These are phyloP conservation scores for Heteronetta atricapilla DNA, from an alignment of 2,113 vertebrate species.

Conservation along the genomic window DNA sequence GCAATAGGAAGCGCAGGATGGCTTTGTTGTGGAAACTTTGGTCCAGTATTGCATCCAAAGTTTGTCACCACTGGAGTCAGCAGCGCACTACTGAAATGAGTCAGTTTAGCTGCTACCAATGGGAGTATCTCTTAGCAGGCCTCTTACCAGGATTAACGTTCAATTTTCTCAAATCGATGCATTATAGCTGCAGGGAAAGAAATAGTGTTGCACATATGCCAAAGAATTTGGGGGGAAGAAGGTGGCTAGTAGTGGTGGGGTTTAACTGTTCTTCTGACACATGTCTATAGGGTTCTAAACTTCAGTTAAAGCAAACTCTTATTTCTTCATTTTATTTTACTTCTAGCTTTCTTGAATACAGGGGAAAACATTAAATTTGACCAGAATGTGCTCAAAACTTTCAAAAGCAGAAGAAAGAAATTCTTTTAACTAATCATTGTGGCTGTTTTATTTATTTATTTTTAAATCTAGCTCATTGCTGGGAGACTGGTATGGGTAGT, in stretches of 20 bases:
- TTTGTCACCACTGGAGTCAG: not conserved
- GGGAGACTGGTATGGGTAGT: not conserved
- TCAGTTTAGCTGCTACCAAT: fast-evolving
- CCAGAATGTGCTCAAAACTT: not conserved
- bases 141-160: not conserved
- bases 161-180: not conserved
- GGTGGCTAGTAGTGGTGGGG: not conserved
- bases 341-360: not conserved
- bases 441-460: not conserved
- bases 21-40: not conserved
- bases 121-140: not conserved
- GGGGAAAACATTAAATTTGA: not conserved
- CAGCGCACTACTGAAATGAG: not conserved
- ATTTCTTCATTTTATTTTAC: not conserved
- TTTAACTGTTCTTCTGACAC: not conserved
- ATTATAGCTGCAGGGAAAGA: not conserved
- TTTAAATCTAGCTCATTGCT: not conserved
- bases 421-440: not conserved
- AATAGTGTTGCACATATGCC: not conserved
- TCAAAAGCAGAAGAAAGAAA: not conserved
- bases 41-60: fast-evolving
- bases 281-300: not conserved
- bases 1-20: not conserved
- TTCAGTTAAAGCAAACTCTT: too few species aligned
- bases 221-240: not conserved